phyloP scores from a whole-genome alignment of 2,113 vertebrate genomes.

The Sylvilagus bachmani region DNA sequence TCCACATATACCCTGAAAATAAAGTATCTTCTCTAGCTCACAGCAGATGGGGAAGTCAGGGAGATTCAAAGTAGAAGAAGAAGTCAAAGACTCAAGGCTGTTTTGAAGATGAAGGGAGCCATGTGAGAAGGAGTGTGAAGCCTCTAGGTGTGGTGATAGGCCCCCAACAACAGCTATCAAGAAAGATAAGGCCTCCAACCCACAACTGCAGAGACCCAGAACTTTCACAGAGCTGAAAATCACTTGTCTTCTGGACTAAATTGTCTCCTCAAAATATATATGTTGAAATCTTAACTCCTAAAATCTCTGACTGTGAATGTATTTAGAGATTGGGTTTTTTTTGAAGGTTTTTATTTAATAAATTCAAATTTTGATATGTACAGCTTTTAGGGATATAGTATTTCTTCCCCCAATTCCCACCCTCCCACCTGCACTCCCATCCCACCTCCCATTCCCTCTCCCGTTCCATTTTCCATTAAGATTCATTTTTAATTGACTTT shows the following conservation, averaged over 20 bases:
- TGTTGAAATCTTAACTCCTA: not conserved
- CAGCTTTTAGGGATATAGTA: too few species aligned
- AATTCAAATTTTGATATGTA: too few species aligned
- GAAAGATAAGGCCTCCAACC: not conserved
- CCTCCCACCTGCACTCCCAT: too few species aligned
- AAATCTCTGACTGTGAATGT: not conserved
- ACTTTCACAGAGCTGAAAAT: not conserved
- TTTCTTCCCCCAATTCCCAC: too few species aligned
- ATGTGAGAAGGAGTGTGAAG: not conserved
- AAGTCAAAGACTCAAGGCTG: not conserved
- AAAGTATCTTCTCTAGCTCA: not conserved
- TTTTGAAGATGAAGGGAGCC: not conserved
- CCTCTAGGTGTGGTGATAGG: not conserved
- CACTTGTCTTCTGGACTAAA: not conserved
- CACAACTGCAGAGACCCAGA: not conserved
- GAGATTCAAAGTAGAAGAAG: not conserved
- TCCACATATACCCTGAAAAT: not conserved
- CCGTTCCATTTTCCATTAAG: too few species aligned
- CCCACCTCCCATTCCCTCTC: too few species aligned
- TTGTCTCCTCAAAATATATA: not conserved
- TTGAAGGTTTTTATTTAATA: too few species aligned
- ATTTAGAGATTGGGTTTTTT: too few species aligned
- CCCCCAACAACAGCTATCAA: not conserved
- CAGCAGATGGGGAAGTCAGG: not conserved
- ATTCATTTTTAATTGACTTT: too few species aligned